These are phyloP conservation scores for Orussus abietinus DNA, from an alignment of 1,140 invertebrate genomes.

Conservation along the genomic window DNA sequence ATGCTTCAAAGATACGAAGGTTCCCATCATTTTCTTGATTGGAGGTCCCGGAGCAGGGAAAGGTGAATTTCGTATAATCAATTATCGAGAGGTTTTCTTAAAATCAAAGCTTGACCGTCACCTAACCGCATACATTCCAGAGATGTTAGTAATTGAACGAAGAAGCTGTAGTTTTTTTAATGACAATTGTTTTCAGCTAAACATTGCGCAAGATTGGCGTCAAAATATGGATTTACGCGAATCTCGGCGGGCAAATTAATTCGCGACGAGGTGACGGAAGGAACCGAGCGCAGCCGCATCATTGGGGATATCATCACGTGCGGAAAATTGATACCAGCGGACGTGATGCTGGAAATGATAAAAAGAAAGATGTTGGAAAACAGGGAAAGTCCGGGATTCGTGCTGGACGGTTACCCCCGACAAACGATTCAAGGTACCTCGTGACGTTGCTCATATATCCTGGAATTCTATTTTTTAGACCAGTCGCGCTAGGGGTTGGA, in stretches of 20 bases:
- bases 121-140: too few species aligned
- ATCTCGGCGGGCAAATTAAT: constrained; percentile 19
- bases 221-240: constrained; percentile 16
- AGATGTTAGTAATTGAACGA: too few species aligned
- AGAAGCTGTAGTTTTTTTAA: constrained; percentile 1
- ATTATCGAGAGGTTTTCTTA: too few species aligned
- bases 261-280: constrained; percentile 13
- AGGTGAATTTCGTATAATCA: constrained; percentile 12
- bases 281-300: constrained; percentile 12
- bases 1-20: constrained; percentile 12
- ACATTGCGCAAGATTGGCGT: constrained; percentile 7
- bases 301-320: constrained; percentile 20
- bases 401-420: constrained; percentile 22
- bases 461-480: too few species aligned
- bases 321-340: constrained; percentile 15
- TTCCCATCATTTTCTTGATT: constrained; percentile 28
- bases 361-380: constrained; percentile 13
- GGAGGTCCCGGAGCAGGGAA: constrained; percentile 28
- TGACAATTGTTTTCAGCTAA: constrained; percentile 14
- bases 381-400: constrained; percentile 17
- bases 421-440: constrained; percentile 14
- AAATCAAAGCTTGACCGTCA: too few species aligned
- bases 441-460: too few species aligned
- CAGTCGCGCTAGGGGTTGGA: too few species aligned
- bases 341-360: constrained; percentile 22